These are phyloP conservation scores for Poeciliopsis retropinna DNA, from an alignment of 2,113 vertebrate genomes.

Conservation along the genomic window DNA sequence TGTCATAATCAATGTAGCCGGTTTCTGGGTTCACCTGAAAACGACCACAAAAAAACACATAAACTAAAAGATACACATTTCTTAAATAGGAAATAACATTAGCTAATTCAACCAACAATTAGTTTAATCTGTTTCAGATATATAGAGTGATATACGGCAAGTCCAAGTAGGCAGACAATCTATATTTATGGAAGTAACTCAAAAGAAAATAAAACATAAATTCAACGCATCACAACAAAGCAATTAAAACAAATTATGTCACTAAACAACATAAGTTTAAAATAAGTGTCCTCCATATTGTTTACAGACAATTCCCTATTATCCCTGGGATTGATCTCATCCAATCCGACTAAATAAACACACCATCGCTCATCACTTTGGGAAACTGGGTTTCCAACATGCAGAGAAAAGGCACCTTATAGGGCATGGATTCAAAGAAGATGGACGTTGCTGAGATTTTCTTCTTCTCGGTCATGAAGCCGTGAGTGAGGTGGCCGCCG, in stretches of 20 bases:
- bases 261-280: too few species aligned
- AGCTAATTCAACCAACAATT: not conserved
- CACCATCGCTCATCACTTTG: not conserved
- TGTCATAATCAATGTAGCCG: constrained; percentile 91
- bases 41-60: constrained; percentile 19
- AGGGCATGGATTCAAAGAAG: constrained; percentile 98
- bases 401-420: constrained; percentile 84
- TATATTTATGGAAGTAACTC: not conserved
- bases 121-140: not conserved
- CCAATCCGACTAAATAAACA: not conserved
- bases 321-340: not conserved
- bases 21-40: constrained; percentile 91
- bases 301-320: not conserved
- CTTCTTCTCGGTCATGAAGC: constrained; percentile 98
- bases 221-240: too few species aligned
- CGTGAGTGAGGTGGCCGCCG: constrained; percentile 94
- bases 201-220: too few species aligned
- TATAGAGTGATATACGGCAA: not conserved
- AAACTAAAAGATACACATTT: too few species aligned
- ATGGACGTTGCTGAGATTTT: constrained; percentile 96
- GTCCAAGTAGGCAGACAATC: not conserved
- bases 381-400: not conserved
- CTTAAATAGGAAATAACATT: not conserved
- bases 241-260: too few species aligned
- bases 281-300: too few species aligned